Evolutionary conservation across 1,140 invertebrate genomes (phyloP), one percentile per base, ranked within the genome.

Genomic region (Nixonia krombeini): DNA sequence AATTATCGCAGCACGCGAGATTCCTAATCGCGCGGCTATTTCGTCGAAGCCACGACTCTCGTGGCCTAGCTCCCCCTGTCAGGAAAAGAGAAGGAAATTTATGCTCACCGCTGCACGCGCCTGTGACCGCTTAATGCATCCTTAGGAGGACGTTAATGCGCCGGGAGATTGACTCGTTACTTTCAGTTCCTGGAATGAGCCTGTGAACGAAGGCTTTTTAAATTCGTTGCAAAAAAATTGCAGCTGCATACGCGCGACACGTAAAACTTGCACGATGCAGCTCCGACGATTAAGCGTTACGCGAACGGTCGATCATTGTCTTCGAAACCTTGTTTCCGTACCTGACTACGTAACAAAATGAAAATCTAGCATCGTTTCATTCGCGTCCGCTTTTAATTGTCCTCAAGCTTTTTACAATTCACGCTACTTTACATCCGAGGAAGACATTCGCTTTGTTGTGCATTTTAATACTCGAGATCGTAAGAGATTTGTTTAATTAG

Each of bases 101-200:
- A 61, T 57, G 47, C 59, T 56, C 37, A 28, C 31, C 52, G 17
- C 29, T 65, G 52, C 57, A 70, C 57, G 57, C 50, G 56, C 52
- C 61, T 57, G 55, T 57, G 58, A 61, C 52, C 52, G 47, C 57
- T 65, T 65, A 70, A 70, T 70, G 45, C 58, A 65, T 65, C 52
- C 68, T 70, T 62, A 70, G 62, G 56, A 58, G 57, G 68, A 70
- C 68, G 68, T 70, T 70, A 65, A 70, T 70, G 57, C 53, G 57
- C 63, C 26, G 42, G 62, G 37, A 73, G 68, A 75, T 75, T 73
- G 73, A 68, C 65, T 75, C 69, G 71, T 75, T 69, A 71, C 57
- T 71, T 70, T 73, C 68, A 44, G 61, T 35, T 17, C 51, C 46
- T 50, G 38, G 59, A 71, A 58, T 63, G 46, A 41, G 53, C 49